These are phyloP conservation scores for Coregonus sp. DNA, from an alignment of 2,797 vertebrate species.

Conservation along the genomic window DNA sequence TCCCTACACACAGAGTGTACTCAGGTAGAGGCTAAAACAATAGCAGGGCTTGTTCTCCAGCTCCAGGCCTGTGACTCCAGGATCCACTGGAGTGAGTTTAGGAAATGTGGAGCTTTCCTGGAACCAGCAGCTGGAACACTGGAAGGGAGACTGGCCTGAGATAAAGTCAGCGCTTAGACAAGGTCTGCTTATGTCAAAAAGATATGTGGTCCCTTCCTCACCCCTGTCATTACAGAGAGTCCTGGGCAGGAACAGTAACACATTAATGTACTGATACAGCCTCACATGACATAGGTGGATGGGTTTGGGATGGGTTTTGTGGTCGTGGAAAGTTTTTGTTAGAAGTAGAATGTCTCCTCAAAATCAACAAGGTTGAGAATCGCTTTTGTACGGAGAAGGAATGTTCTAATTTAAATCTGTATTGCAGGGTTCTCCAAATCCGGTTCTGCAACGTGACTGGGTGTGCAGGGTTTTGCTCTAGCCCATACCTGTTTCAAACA, in stretches of 20 bases:
- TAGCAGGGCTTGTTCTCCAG: slow-evolving; percentile 31
- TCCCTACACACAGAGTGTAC: too few relatives aligned
- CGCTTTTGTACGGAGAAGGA: not conserved
- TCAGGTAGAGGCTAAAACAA: slow-evolving; percentile 16
- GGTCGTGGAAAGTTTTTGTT: not conserved
- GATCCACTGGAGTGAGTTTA: slow-evolving; percentile 6
- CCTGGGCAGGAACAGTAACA: not conserved
- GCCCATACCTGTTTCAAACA: too few relatives aligned
- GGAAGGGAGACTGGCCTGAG: too few relatives aligned
- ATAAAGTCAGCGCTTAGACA: not conserved
- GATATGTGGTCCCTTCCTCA: not conserved
- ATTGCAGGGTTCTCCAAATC: not conserved
- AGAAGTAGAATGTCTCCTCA: not conserved
- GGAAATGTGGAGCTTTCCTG: not conserved
- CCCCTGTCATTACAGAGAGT: not conserved
- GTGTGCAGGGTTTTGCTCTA: too few relatives aligned
- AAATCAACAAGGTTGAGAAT: not conserved
- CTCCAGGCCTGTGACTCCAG: not conserved
- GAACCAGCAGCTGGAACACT: not conserved
- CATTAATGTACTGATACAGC: not conserved
- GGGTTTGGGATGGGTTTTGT: not conserved
- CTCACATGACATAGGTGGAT: not conserved
- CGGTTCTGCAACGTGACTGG: not conserved
- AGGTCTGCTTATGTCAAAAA: not conserved
- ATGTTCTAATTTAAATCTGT: not conserved